These are phyloP conservation scores for Threskiornis aethiopicus DNA, from an alignment of 2,797 vertebrate genomes.

Conservation along the genomic window DNA sequence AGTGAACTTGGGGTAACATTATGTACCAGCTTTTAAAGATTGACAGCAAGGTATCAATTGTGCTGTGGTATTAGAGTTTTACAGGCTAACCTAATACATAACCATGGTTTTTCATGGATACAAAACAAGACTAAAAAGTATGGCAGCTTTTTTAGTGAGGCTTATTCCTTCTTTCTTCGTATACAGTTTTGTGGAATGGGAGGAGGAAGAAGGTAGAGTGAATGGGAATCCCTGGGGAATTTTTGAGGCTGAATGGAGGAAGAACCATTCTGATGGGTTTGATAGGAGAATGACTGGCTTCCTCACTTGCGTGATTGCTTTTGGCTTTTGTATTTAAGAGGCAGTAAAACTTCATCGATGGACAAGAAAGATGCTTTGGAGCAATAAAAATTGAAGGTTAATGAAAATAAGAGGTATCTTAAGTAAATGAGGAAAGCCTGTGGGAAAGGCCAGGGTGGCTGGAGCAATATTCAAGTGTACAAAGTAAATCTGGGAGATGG, in stretches of 20 bases:
- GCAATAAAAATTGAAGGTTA: background rate
- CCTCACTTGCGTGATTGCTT: background rate
- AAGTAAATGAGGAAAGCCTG: background rate
- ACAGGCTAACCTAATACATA: background rate
- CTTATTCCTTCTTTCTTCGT: background rate
- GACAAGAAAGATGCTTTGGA: background rate
- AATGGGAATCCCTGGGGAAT: background rate
- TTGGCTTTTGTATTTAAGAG: background rate
- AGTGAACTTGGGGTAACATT: background rate
- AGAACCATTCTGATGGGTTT: background rate
- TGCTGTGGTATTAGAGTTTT: background rate
- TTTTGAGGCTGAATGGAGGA: background rate
- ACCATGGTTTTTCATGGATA: background rate
- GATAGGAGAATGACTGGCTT: background rate
- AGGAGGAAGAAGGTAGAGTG: background rate
- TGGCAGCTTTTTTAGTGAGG: background rate
- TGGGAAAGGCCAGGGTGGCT: background rate
- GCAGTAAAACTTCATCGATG: background rate
- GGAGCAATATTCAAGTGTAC: background rate
- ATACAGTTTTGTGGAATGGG: background rate
- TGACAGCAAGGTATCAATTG: background rate
- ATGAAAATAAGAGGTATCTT: background rate
- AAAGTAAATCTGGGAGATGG: background rate
- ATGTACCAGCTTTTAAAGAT: background rate
- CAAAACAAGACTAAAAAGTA: background rate